Conservation (phyloP, 2,113 vertebrate species). For the Epinephelus fuscoguttatus region DNA sequence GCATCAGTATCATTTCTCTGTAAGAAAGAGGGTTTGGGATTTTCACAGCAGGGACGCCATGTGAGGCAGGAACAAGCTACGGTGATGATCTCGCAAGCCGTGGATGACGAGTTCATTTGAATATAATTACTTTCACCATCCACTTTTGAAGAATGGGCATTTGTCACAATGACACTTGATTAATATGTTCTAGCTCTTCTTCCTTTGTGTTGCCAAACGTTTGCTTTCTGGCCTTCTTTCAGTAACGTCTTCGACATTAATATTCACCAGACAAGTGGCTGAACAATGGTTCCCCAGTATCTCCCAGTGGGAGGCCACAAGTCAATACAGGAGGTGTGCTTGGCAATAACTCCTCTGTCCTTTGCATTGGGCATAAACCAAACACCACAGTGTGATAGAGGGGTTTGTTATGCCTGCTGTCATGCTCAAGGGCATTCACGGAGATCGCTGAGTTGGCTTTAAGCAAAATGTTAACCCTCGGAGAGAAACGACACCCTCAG, state of each 20-base stretch:
- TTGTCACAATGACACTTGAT: slow-evolving; percentile 71
- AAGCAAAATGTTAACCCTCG: background rate
- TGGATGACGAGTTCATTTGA: slow-evolving; percentile 75
- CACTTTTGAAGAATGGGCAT: slow-evolving; percentile 64
- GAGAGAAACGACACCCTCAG: background rate
- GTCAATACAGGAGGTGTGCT: slow-evolving; percentile 42
- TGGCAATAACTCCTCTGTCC: slow-evolving; percentile 39
- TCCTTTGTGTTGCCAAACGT: slow-evolving; percentile 51
- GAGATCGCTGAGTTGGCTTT: slow-evolving; percentile 27
- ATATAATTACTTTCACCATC: slow-evolving; percentile 74
- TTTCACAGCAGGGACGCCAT: slow-evolving; percentile 72
- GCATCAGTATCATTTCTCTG: slow-evolving; percentile 46
- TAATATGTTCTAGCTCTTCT: slow-evolving; percentile 51
- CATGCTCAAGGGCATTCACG: slow-evolving; percentile 48
- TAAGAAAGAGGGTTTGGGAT: slow-evolving; percentile 34
- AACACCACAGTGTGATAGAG: slow-evolving; percentile 37
- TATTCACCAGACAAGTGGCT: slow-evolving; percentile 31
- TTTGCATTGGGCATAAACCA: slow-evolving; percentile 46
- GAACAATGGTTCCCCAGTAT: slow-evolving; percentile 27
- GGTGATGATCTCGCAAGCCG: slow-evolving; percentile 61
- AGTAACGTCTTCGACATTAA: slow-evolving; percentile 41
- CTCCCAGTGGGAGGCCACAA: slow-evolving; percentile 38
- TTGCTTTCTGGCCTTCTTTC: slow-evolving; percentile 55
- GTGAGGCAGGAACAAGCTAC: slow-evolving; percentile 62
- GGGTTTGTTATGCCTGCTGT: slow-evolving; percentile 48